Evolutionary conservation across 92 coral and sea anemone genomes (phyloP), one percentile per base, ranked within the genome.

Genomic region (Virgularia gustaviana): DNA sequence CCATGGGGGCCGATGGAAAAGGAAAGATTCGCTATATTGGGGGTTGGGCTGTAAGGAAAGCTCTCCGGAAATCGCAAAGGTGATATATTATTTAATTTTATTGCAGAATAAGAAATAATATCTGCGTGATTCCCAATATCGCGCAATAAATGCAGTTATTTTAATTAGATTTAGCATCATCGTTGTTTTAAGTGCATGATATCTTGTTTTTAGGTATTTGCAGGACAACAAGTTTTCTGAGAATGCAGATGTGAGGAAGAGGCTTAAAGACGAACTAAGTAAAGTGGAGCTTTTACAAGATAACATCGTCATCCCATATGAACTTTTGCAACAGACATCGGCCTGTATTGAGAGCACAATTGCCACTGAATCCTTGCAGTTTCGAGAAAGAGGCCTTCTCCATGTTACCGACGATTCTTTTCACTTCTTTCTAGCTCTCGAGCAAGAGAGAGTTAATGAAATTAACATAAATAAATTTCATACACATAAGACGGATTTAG

Each of bases 21-120:
- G 65, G 65, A 3, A 59, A 59, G 36, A 25, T 59, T 7, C 65
- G 42, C 36, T 59, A 59, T 59, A 44, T 59, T 59, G 65, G 65
- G 36, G 65, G 65, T 32, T 59, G 65, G 65, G 65, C 65, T 15
- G 18, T 59, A 33, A 11, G 24, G 43, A 59, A 59, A 31, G n/a
- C 65, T 4, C 4, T 59, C 6, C 41, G 36, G 4, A 59, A 59
- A 31, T 59, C 65, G 19, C 43, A 44, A 29, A 59, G 65, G 65
- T 59, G n/a, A n/a, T n/a, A n/a, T n/a, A n/a, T n/a, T n/a, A n/a
- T n/a, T n/a, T n/a, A n/a, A n/a, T n/a, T n/a, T n/a, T n/a, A n/a
- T n/a, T n/a, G n/a, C n/a, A n/a, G n/a, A n/a, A n/a, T n/a, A n/a
- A n/a, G n/a, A n/a, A n/a, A n/a, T n/a, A n/a, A n/a, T n/a, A n/a